Conservation (phyloP, 37 sponge, comb jelly and placozoan genomes). For the Geodia barretti region DNA sequence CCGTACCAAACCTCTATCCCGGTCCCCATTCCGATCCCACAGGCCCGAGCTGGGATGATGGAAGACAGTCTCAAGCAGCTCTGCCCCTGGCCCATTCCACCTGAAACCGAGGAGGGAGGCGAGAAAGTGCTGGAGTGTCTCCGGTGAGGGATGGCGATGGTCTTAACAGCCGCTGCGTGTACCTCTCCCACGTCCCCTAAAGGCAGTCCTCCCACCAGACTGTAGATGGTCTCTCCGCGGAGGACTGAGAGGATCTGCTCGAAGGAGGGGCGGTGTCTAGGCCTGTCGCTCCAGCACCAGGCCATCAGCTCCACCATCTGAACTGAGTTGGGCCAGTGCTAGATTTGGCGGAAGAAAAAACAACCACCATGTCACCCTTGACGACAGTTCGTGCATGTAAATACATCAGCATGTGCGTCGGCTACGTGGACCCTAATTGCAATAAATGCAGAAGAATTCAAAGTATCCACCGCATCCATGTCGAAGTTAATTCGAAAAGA, state of each 20-base stretch:
- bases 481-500: too few relatives aligned
- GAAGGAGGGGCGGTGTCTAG: constrained; percentile 75
- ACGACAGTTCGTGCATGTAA: too few relatives aligned
- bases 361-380: neutral
- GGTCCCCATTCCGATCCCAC: constrained; percentile 10
- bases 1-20: constrained; percentile 61
- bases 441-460: too few relatives aligned
- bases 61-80: neutral
- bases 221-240: neutral
- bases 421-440: too few relatives aligned
- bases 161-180: constrained; percentile 26
- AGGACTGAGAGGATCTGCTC: constrained; percentile 38
- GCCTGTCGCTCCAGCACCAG: constrained; percentile 86
- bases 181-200: constrained; percentile 11
- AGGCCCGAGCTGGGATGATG: neutral
- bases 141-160: neutral
- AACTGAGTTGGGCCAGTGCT: constrained; percentile 49
- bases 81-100: neutral
- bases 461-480: too few relatives aligned
- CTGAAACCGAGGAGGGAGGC: neutral
- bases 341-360: neutral
- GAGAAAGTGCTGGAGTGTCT: neutral
- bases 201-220: constrained; percentile 31
- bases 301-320: constrained; percentile 83
- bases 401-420: too few relatives aligned